Base-by-base conservation (phyloP, 2,797 vertebrate genomes). In the Myotis planiceps region DNA sequence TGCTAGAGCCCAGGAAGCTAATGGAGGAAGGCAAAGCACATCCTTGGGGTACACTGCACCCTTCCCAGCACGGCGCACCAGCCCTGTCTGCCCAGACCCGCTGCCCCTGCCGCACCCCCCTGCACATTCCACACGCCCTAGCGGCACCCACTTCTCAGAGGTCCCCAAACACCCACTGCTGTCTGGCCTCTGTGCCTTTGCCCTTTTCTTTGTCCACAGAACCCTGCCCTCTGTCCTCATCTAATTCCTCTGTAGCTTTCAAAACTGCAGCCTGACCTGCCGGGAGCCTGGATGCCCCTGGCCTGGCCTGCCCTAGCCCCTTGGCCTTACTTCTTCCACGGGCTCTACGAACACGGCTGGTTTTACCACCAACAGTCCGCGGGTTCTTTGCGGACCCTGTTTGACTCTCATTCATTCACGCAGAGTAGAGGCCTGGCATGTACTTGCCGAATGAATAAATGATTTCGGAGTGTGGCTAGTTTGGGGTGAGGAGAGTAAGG, bases 71-170 rank as follows among this genome's bases (percentile, higher is more conserved):
- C 7, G 21, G 49, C 23, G 12, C 13, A 23, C 1, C 2, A 18
- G 19, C 12, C 45, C 13, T n/a, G 12, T 51, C 76, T 55, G 4
- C 45, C 14, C 68, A 6, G 66, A 47, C 29, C 42, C 0, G 2
- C 47, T 16, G 21, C 27, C 23, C 18, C 13, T 37, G 47, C 49
- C 4, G 32, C 42, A 29, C 10, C 34, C 3, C 29, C 25, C 29
- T 78, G 34, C 3, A 27, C 19, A 2, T 3, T 23, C 4, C 51
- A 55, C 1, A 3, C 1, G 7, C 15, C 9, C 4, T 4, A 39
- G 66, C 5, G 0, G 4, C 2, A 13, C 18, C 13, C 13, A 5
- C 60, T 9, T 15, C 27, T 51, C 25, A 9, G 21, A 63, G 29
- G 25, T 27, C 49, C 8, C 80, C 13, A 21, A 7, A 16, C 1